phyloP scores from a whole-genome alignment of 1,140 invertebrate genomes.

The Diabrotica undecimpunctata region DNA sequence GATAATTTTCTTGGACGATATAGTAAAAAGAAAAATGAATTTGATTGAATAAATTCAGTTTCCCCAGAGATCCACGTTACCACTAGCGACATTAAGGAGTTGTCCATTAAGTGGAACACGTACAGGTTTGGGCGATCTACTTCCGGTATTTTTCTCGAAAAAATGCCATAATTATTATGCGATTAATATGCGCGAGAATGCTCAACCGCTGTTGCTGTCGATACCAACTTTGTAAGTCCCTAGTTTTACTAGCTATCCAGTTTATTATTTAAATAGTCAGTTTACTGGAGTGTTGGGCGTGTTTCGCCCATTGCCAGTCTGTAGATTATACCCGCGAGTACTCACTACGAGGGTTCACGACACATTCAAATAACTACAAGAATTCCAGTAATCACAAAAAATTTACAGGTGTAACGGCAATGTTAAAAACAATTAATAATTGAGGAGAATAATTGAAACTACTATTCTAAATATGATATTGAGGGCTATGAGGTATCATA shows the following conservation, averaged over 20 bases:
- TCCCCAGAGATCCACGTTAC: slow-evolving; percentile 25
- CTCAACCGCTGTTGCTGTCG: slow-evolving; percentile 39
- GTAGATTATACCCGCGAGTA: slow-evolving; percentile 14
- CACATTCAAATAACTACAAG: too few relatives aligned
- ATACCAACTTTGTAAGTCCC: slow-evolving; percentile 42
- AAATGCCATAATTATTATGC: slow-evolving; percentile 39
- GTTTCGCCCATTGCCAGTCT: slow-evolving; percentile 18
- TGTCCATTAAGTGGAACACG: slow-evolving; percentile 22
- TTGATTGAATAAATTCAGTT: neutral
- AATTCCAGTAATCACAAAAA: too few relatives aligned
- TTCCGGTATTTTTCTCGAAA: slow-evolving; percentile 28
- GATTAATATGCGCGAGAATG: slow-evolving; percentile 43
- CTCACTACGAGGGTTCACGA: neutral
- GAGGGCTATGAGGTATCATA: too few relatives aligned
- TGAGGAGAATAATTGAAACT: too few relatives aligned
- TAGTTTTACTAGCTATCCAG: slow-evolving; percentile 42
- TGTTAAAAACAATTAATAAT: too few relatives aligned
- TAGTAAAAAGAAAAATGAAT: too few relatives aligned
- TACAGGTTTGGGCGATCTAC: slow-evolving; percentile 25
- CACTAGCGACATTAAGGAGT: slow-evolving; percentile 22
- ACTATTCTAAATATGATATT: too few relatives aligned
- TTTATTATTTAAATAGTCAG: slow-evolving; percentile 44
- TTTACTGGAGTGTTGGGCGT: slow-evolving; percentile 37
- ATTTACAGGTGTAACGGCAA: too few relatives aligned
- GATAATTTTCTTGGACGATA: too few relatives aligned